phyloP scores from a whole-genome alignment of 2,888 invertebrate genomes.

The Pycnomerus fuliginosus region DNA sequence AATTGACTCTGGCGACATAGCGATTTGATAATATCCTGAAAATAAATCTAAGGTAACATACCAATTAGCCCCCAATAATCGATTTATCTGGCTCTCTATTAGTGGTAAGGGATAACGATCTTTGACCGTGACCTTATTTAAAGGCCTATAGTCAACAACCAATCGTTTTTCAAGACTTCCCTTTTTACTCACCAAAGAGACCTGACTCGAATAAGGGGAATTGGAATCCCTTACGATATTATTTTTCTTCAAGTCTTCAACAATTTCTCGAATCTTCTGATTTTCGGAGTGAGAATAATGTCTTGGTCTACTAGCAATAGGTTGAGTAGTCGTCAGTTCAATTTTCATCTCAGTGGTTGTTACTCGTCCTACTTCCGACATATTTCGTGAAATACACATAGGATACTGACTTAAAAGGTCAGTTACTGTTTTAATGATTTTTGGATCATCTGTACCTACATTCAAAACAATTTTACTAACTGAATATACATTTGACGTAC shows the following conservation, averaged over 20 bases:
- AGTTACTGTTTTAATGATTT: too few relatives aligned
- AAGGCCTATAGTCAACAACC: conserved; percentile 34
- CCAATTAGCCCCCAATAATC: conserved; percentile 29
- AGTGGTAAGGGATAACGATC: conserved; percentile 39
- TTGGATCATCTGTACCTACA: too few relatives aligned
- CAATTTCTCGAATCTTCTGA: background rate
- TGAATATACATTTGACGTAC: background rate
- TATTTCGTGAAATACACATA: too few relatives aligned
- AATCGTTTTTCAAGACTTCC: conserved; percentile 28
- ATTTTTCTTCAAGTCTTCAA: conserved; percentile 10
- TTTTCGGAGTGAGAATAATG: background rate
- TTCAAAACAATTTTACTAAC: background rate
- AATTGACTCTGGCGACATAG: conserved; percentile 30
- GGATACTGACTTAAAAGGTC: too few relatives aligned
- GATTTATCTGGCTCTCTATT: conserved; percentile 37
- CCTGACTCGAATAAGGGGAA: conserved; percentile 31
- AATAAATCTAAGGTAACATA: conserved; percentile 38
- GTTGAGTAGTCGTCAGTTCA: background rate
- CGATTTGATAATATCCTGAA: conserved; percentile 40
- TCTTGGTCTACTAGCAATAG: background rate
- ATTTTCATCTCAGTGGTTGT: conserved; percentile 2
- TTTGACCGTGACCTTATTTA: conserved; percentile 37
- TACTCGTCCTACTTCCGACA: too few relatives aligned
- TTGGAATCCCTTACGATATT: conserved; percentile 21
- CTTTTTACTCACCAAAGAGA: conserved; percentile 31